Evolutionary conservation across 2,888 invertebrate species (phyloP).

Genomic region (Bimastos eiseni): DNA sequence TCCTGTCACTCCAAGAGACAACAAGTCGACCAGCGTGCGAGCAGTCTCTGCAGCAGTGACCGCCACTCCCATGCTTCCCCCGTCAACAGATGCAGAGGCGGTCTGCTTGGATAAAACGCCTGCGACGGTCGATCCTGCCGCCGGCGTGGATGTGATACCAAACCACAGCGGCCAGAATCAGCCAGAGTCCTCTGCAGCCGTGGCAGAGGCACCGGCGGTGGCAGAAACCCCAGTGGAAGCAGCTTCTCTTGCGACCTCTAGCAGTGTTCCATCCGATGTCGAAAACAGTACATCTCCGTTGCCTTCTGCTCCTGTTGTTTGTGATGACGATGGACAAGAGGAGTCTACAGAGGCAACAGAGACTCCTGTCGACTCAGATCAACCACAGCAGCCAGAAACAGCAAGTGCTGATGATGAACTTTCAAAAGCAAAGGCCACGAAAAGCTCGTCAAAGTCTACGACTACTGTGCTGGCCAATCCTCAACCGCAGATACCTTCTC

Average conservation of each 20-base stretch:
- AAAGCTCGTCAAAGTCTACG: not conserved
- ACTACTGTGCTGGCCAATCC: not conserved
- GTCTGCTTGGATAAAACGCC: not conserved
- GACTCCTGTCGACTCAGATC: not conserved
- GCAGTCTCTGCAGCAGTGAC: not conserved
- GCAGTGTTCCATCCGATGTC: not conserved
- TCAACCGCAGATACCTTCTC: not conserved
- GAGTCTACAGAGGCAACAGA: not conserved
- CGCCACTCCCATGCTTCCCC: not conserved
- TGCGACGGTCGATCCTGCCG: not conserved
- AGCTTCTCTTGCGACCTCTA: not conserved
- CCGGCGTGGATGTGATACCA: not conserved
- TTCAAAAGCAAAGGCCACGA: not conserved
- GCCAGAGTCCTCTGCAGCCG: not conserved
- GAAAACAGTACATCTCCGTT: not conserved
- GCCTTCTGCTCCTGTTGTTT: not conserved
- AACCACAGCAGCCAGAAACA: not conserved
- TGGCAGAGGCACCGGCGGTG: not conserved
- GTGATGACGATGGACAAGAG: not conserved
- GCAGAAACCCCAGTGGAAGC: not conserved
- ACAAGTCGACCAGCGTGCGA: not conserved
- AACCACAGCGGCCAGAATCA: not conserved
- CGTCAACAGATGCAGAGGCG: not conserved
- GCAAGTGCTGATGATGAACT: not conserved
- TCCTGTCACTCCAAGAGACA: not conserved